Evolutionary conservation across 1,140 invertebrate species (phyloP).

Genomic region (Drosophila rhopaloa): DNA sequence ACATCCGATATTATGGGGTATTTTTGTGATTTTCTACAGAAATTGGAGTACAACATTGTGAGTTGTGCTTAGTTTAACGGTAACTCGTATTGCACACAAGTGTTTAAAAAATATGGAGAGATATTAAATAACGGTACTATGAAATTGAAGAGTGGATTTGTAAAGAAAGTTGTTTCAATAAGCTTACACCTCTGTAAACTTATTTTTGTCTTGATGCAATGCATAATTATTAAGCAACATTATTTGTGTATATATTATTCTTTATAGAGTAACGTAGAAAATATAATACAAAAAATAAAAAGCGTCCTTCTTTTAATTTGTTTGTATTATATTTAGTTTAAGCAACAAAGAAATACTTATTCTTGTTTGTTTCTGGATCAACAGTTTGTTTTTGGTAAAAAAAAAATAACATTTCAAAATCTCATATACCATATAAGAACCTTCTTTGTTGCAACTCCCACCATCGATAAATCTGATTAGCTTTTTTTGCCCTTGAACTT

Average conservation of each 20-base stretch:
- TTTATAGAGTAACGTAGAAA: no score
- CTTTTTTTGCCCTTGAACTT: slow-evolving; percentile 22
- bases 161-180: not conserved
- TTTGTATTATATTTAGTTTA: no score
- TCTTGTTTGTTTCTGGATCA: no score
- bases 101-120: not conserved
- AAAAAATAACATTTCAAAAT: no score
- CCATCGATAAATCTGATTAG: slow-evolving; percentile 16
- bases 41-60: not conserved
- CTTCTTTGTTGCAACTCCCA: not conserved
- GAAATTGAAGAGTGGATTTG: not conserved
- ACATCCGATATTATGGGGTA: slow-evolving; percentile 14
- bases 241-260: no score
- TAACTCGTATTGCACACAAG: slow-evolving; percentile 4
- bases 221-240: no score
- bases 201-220: no score
- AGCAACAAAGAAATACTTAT: no score
- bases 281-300: no score
- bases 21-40: slow-evolving; percentile 18
- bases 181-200: not conserved
- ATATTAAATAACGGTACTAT: slow-evolving; percentile 4
- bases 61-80: not conserved
- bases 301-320: no score
- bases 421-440: not conserved
- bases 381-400: no score